phyloP scores from a whole-genome alignment of 2,113 vertebrate genomes.

The Odocoileus virginianus region DNA sequence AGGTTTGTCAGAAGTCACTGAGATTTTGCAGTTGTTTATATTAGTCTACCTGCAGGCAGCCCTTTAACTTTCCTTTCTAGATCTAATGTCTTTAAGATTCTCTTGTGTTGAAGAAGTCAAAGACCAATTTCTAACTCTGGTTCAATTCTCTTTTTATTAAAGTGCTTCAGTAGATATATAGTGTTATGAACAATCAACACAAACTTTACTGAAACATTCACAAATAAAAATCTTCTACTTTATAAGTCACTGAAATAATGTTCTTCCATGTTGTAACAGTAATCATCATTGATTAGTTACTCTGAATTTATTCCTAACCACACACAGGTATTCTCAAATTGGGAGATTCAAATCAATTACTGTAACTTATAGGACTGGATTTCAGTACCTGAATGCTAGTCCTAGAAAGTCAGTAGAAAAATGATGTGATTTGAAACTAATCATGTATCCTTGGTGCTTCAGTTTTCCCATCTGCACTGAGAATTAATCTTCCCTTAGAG shows the following conservation, averaged over 20 bases:
- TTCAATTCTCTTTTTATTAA: conserved; percentile 64
- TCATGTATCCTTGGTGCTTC: background rate
- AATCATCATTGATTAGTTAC: background rate
- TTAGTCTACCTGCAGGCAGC: background rate
- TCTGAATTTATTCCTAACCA: conserved; percentile 28
- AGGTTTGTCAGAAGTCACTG: background rate
- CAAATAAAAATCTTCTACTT: conserved; percentile 31
- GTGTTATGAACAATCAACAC: conserved; percentile 17
- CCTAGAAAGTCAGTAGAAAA: background rate
- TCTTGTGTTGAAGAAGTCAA: conserved; percentile 26
- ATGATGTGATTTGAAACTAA: background rate
- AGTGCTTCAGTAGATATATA: conserved; percentile 53
- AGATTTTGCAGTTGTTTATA: background rate
- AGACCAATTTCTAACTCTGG: conserved; percentile 34
- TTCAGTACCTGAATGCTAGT: background rate
- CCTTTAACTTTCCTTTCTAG: background rate
- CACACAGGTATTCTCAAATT: background rate
- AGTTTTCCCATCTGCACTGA: conserved; percentile 22
- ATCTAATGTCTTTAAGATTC: background rate
- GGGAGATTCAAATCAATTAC: background rate
- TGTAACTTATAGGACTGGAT: background rate
- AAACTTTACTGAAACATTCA: conserved; percentile 41
- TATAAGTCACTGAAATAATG: conserved; percentile 16
- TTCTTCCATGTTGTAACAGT: conserved; percentile 1
- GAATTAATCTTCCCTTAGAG: conserved; percentile 21